Evolutionary conservation across 2,797 vertebrate genomes (phyloP).

Genomic region (Pseudochromis fuscus): DNA sequence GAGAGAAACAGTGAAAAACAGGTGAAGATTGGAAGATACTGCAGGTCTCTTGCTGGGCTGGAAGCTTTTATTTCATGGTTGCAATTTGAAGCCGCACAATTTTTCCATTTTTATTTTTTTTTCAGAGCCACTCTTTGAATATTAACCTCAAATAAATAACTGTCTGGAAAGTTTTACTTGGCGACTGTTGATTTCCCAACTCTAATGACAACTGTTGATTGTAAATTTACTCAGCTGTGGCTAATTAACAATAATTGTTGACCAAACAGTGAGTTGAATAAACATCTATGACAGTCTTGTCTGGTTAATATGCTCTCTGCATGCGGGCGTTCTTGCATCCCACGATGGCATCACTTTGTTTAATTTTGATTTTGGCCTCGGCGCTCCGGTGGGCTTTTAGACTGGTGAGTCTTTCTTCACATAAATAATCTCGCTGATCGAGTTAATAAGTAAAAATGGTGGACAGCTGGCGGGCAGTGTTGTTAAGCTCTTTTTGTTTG

Average conservation of each 20-base stretch:
- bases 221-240: slow-evolving; percentile 4
- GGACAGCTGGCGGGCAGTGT: slow-evolving; percentile 1
- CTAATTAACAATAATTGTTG: slow-evolving; percentile 18
- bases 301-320: slow-evolving; percentile 11
- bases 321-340: background rate
- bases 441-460: slow-evolving; percentile 2
- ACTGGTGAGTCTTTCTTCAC: background rate
- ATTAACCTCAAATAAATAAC: background rate
- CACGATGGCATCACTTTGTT: background rate
- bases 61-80: background rate
- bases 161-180: slow-evolving; percentile 14
- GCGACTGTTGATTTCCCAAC: slow-evolving; percentile 1
- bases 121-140: slow-evolving; percentile 1
- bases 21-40: slow-evolving; percentile 36
- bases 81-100: background rate
- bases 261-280: slow-evolving; percentile 18
- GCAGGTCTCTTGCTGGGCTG: slow-evolving; percentile 9
- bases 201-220: slow-evolving; percentile 10
- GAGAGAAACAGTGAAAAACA: slow-evolving; percentile 37
- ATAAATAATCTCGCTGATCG: background rate
- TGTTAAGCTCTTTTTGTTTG: background rate
- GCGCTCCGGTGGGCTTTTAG: background rate
- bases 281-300: slow-evolving; percentile 1
- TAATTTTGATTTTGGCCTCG: slow-evolving; percentile 13
- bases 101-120: no score